Evolutionary conservation across 1,140 invertebrate genomes (phyloP).

Genomic region (Caenorhabditis remanei): DNA sequence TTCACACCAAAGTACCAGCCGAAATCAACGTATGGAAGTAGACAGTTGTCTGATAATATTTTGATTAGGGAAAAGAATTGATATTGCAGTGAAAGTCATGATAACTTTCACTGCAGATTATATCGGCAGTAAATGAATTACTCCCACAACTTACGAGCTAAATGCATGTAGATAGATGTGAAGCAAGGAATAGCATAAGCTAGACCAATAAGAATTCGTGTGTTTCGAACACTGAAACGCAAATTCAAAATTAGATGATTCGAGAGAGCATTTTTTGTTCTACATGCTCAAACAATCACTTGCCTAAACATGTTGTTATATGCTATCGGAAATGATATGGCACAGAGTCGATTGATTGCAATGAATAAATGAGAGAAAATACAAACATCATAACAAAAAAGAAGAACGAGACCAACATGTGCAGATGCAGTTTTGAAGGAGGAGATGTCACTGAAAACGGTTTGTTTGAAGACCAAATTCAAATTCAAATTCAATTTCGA

Average conservation of each 20-base stretch:
- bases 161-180: conserved; percentile 53
- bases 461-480: too few species aligned
- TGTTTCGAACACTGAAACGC: conserved; percentile 49
- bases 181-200: conserved; percentile 35
- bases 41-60: conserved; percentile 38
- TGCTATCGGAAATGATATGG: conserved; percentile 36
- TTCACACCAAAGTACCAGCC: conserved; percentile 55
- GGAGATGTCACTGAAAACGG: conserved; percentile 22
- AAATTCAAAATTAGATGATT: not conserved
- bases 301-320: conserved; percentile 56
- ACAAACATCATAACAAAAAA: conserved; percentile 59
- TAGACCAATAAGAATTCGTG: conserved; percentile 7
- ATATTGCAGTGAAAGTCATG: not conserved
- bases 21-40: conserved; percentile 26
- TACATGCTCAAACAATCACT: not conserved
- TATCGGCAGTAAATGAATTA: too few species aligned
- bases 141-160: not conserved
- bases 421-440: not conserved
- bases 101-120: not conserved
- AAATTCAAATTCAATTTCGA: not conserved
- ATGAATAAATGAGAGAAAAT: conserved; percentile 55
- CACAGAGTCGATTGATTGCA: conserved; percentile 45
- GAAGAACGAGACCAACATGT: conserved; percentile 16
- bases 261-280: not conserved
- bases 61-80: not conserved